Percentiles rank a stretch among this genome's conserved stretches.
Evolutionary conservation across 2,888 invertebrate genomes (phyloP).

Genomic region (Lydus trimaculatus): DNA sequence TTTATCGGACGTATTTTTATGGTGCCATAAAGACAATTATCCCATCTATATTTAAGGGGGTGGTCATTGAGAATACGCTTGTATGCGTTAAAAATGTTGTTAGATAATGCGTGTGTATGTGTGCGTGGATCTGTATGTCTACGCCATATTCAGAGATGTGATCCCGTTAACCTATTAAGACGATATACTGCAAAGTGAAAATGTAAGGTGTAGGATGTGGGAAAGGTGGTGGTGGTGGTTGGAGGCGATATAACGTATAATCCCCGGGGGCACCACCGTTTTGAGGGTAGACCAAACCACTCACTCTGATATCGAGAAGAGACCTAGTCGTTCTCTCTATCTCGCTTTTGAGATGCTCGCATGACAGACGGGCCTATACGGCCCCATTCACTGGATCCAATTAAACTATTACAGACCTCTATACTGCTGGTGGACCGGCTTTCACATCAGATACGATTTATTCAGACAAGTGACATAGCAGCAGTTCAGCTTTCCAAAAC

Average conservation of each 20-base stretch:
- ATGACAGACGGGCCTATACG: slow-evolving; percentile 52
- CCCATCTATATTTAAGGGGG: background rate
- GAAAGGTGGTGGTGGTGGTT: slow-evolving; percentile 41
- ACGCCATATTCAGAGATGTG: slow-evolving; percentile 33
- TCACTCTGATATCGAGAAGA: slow-evolving; percentile 42
- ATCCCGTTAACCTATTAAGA: slow-evolving; percentile 50
- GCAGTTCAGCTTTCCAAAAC: background rate
- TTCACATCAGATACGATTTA: slow-evolving; percentile 29
- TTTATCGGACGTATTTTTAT: slow-evolving; percentile 20
- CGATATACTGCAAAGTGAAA: slow-evolving; percentile 54
- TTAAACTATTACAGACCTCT: slow-evolving; percentile 47
- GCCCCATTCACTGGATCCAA: slow-evolving; percentile 49
- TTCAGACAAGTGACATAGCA: background rate
- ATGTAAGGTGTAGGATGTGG: slow-evolving; percentile 43
- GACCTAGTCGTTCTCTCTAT: slow-evolving; percentile 24
- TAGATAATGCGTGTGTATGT: slow-evolving; percentile 14
- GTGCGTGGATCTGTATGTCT: slow-evolving; percentile 10
- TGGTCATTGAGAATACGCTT: slow-evolving; percentile 25
- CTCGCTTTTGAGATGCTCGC: slow-evolving; percentile 18
- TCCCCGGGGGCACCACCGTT: slow-evolving; percentile 50
- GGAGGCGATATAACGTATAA: slow-evolving; percentile 51
- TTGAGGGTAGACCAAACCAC: slow-evolving; percentile 37
- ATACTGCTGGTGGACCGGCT: slow-evolving; percentile 17
- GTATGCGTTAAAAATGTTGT: slow-evolving; percentile 31
- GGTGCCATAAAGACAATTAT: slow-evolving; percentile 22